These are phyloP conservation scores for Zosterops borbonicus DNA, from an alignment of 2,113 vertebrate species.

Conservation along the genomic window DNA sequence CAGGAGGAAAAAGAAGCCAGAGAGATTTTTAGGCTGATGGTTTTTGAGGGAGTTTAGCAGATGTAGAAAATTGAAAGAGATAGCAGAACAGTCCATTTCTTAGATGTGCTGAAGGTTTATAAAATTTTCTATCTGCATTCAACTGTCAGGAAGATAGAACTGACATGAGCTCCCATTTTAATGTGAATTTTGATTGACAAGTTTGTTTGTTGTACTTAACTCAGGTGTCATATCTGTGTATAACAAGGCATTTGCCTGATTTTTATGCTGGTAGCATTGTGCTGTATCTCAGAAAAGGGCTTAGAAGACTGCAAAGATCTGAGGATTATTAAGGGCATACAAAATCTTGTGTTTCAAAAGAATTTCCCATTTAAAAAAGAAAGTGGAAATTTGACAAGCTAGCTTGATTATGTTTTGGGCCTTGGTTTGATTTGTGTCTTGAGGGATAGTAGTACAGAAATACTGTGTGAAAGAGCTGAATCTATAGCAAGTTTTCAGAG, in stretches of 20 bases:
- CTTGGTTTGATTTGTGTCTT: neutral
- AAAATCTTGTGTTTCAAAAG: neutral
- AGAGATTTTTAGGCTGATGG: neutral
- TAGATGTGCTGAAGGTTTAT: neutral
- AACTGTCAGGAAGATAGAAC: neutral
- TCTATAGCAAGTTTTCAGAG: neutral
- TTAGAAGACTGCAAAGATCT: neutral
- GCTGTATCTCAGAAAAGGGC: neutral
- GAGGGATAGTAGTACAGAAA: neutral
- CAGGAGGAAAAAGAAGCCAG: neutral
- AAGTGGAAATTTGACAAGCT: neutral
- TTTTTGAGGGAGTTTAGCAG: neutral
- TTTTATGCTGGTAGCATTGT: neutral
- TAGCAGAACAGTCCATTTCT: neutral
- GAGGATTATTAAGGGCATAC: neutral
- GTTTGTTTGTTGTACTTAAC: neutral
- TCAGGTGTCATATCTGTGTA: neutral
- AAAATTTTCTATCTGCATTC: neutral
- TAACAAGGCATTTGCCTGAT: neutral
- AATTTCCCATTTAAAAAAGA: neutral
- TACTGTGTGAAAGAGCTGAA: neutral
- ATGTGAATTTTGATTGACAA: neutral
- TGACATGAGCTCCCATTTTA: neutral
- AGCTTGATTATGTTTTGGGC: neutral
- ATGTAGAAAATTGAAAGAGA: neutral